phyloP scores from a whole-genome alignment of 2,797 vertebrate genomes.

The Lepilemur septentrionalis region DNA sequence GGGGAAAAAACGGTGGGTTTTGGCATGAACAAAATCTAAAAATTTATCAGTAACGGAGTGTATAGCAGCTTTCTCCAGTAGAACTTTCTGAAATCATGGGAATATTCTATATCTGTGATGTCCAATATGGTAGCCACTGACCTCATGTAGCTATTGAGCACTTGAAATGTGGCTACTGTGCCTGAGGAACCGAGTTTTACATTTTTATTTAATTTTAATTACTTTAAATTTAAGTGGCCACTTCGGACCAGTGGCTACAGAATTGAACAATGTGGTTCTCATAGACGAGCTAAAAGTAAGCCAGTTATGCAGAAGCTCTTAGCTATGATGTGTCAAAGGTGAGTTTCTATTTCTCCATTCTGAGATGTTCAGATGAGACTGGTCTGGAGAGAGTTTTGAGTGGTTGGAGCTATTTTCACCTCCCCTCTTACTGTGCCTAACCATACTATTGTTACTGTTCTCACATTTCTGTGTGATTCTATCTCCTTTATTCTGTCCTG shows the following conservation, averaged over 20 bases:
- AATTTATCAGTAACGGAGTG: not conserved
- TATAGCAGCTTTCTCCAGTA: not conserved
- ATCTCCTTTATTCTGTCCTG: not conserved
- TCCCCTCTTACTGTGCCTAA: not conserved
- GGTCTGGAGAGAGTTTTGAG: not conserved
- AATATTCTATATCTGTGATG: not conserved
- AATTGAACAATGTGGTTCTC: not conserved
- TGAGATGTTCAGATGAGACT: not conserved
- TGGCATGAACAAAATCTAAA: not conserved
- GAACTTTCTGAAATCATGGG: not conserved
- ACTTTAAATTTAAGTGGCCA: not conserved
- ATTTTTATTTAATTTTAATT: conserved; percentile 17
- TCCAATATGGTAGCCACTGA: not conserved
- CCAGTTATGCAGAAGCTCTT: not conserved
- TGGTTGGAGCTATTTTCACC: not conserved
- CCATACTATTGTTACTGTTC: not conserved
- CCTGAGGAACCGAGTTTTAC: not conserved
- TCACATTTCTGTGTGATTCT: not conserved
- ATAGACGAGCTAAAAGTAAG: not conserved
- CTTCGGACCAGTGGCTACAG: not conserved
- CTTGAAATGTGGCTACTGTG: not conserved
- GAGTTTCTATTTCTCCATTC: not conserved
- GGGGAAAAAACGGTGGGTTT: not conserved
- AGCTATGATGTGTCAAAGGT: not conserved
- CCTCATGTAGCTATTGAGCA: not conserved